Evolutionary conservation across 1,140 invertebrate species (phyloP), one percentile per base, ranked within the genome.

Genomic region (Gonatopus flavifemur): DNA sequence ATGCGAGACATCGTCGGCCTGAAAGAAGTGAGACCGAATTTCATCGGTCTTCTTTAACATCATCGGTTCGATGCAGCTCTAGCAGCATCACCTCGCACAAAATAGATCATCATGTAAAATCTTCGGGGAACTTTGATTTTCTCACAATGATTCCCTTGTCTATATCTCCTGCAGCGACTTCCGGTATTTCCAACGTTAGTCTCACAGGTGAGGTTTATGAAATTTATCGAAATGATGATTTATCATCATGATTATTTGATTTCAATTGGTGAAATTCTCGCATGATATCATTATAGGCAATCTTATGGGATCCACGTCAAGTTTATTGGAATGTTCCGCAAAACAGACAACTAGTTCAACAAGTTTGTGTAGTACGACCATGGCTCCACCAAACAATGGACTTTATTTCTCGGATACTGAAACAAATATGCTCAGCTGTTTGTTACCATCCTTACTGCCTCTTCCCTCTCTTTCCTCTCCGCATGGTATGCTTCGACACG

Each of bases 401-500:
- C 62, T 67, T 22, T 72, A 69, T 43, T 57, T 68, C 1, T 62
- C 69, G 2, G 69, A 72, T 24, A 43, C 38, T 37, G 58, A 51
- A 42, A 54, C 64, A 13, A 69, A 57, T 57, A 69, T 72, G 65
- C 31, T 72, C 9, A 70, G 57, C 44, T 67, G 66, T 50, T 52
- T 72, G 24, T 42, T 70, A 43, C 64, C 69, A 8, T 64, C 62
- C 25, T 41, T 69, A 24, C 61, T 64, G 7, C 59, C 67, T 5
- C 51, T 69, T 25, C 64, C 67, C 24, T 51, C 67, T 18, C 47
- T 72, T 6, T 64, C 67, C 10, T 48, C 66, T 13, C 53, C 66
- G 0, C 69, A 70, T 47, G 68, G 70, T 35, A 50, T 70, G 32
- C 69, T 70, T 38, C 63, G 66, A 25, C 68, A 72, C 16, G 56